Evolutionary conservation across 2,888 invertebrate genomes (phyloP), one percentile per base, ranked within the genome.

Genomic region (Polydrusus tereticollis): DNA sequence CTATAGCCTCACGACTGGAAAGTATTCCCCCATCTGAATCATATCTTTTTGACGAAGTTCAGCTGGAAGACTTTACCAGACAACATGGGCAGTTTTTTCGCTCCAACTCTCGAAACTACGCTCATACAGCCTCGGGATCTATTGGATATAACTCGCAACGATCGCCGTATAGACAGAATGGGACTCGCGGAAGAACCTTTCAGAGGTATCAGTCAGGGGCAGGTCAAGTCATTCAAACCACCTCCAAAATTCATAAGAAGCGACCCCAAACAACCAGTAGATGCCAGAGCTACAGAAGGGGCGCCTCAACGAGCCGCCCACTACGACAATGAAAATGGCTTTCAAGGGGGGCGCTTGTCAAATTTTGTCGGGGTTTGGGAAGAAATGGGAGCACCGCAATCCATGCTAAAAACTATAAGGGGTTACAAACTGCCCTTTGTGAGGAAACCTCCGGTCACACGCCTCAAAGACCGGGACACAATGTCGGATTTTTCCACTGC

Each of bases 381-480:
- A 21, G 2, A 23, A 26, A 21, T 55, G 20, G 26, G 26, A 14
- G 55, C 55, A 14, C 55, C 55, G 14, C 14, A 21, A 14, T 26
- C 18, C 55, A 55, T 55, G 6, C 14, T 23, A 23, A 55, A n/a
- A n/a, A n/a, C n/a, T n/a, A n/a, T n/a, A n/a, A n/a, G n/a, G n/a
- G n/a, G n/a, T n/a, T n/a, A n/a, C n/a, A n/a, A 55, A 14, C 12
- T 59, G 12, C 64, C 20, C 5, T 64, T 64, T 18, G 20, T 64
- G 6, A 47, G 12, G 52, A 64, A 64, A 21, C 64, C 64, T 8
- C 64, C 64, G 6, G 20, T 64, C 12, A 29, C 14, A 47, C 26
- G 21, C 4, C 18, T 64, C 64, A 43, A 47, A 26, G 45, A 50
- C 3, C 10, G 14, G 4, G n/a, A n/a, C 36, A n/a, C n/a, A n/a